Conservation (phyloP, 2,888 invertebrate genomes). For the Tetramorium bicarinatum region DNA sequence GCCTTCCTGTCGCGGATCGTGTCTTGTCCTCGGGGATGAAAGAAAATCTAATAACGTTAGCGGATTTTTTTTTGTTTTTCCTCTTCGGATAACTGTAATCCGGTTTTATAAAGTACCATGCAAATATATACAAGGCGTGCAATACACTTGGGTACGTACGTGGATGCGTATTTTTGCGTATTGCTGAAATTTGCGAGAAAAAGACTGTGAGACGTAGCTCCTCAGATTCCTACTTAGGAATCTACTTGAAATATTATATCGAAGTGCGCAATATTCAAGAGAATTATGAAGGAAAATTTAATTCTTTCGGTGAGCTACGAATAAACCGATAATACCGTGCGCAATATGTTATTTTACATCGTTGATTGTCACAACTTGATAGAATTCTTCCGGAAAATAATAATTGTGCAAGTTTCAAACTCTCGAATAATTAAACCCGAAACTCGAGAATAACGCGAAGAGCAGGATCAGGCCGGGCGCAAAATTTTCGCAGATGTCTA, state of each 20-base stretch:
- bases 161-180: slow-evolving; percentile 33
- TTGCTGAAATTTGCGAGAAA: background rate
- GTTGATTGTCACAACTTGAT: background rate
- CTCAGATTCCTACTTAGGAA: background rate
- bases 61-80: slow-evolving; percentile 74
- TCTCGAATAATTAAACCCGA: background rate
- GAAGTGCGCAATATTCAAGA: background rate
- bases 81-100: slow-evolving; percentile 70
- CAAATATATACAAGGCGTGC: slow-evolving; percentile 55
- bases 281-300: background rate
- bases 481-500: background rate
- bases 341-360: background rate
- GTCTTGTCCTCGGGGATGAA: slow-evolving; percentile 71
- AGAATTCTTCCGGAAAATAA: background rate
- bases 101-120: slow-evolving; percentile 67
- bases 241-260: background rate
- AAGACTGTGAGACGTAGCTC: background rate
- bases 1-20: slow-evolving; percentile 41
- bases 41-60: slow-evolving; percentile 80
- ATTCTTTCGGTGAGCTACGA: background rate
- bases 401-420: background rate
- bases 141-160: slow-evolving; percentile 5
- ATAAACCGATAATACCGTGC: background rate
- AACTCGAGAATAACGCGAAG: background rate
- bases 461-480: background rate